phyloP scores from a whole-genome alignment of 2,113 vertebrate species.

The Petroica traversi region DNA sequence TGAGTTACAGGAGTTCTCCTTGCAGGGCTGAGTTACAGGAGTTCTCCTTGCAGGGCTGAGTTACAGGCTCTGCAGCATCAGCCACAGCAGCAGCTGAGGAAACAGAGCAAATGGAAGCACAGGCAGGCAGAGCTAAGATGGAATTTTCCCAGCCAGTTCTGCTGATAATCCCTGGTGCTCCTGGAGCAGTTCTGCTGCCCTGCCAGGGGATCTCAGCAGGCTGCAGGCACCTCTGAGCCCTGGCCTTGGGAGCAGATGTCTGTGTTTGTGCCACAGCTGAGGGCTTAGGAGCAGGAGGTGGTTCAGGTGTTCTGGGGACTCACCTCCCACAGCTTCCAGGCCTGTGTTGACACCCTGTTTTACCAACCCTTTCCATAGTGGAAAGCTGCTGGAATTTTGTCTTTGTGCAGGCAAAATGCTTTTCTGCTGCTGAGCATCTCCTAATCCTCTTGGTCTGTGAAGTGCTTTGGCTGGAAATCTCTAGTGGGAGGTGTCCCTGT shows the following conservation, averaged over 20 bases:
- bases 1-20: neutral
- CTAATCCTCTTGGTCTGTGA: neutral
- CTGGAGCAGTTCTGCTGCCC: neutral
- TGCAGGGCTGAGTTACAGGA: no score
- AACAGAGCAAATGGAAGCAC: neutral
- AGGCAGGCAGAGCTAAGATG: neutral
- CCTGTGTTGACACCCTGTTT: slow-evolving; percentile 5
- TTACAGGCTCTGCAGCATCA: neutral
- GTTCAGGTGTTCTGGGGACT: neutral
- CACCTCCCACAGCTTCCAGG: neutral
- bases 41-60: neutral
- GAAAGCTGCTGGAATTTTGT: slow-evolving; percentile 11
- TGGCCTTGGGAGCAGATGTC: neutral
- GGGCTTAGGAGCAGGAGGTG: neutral
- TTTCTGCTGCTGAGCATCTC: slow-evolving; percentile 6
- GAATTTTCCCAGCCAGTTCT: neutral
- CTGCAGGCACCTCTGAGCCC: neutral
- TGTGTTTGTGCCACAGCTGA: neutral
- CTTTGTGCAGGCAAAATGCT: slow-evolving; percentile 16
- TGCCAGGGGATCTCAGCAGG: neutral
- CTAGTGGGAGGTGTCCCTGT: neutral
- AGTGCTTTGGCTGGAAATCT: slow-evolving; percentile 2
- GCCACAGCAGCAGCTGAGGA: neutral
- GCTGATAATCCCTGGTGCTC: neutral
- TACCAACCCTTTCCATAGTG: slow-evolving; percentile 3